phyloP scores from a whole-genome alignment of 2,888 invertebrate genomes.

The Eudemis profundana region DNA sequence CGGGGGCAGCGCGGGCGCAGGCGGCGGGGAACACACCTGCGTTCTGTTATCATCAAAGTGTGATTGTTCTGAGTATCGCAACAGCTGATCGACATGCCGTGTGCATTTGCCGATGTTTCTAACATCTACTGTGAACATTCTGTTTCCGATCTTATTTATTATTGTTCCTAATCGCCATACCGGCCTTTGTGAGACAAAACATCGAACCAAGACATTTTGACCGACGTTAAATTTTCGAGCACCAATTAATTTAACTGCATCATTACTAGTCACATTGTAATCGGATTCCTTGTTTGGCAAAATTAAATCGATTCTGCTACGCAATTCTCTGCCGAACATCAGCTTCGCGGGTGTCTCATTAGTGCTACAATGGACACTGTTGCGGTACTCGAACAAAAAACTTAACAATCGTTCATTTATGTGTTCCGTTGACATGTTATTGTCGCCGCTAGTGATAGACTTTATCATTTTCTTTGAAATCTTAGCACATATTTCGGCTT shows the following conservation, averaged over 20 bases:
- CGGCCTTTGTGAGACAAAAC: not conserved
- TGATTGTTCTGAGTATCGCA: not conserved
- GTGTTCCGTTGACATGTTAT: not conserved
- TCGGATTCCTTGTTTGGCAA: not conserved
- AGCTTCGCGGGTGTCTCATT: not conserved
- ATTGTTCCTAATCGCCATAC: not conserved
- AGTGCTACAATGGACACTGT: conserved; percentile 5
- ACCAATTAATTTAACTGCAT: not conserved
- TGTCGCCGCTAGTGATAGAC: conserved; percentile 3
- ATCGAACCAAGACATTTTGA: not conserved
- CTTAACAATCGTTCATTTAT: conserved; percentile 3
- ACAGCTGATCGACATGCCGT: conserved; percentile 15
- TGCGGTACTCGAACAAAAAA: conserved; percentile 8
- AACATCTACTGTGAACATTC: conserved; percentile 11
- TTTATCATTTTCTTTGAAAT: conserved; percentile 42
- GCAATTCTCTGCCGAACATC: conserved; percentile 5
- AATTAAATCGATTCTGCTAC: conserved; percentile 3
- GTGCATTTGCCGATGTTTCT: not conserved
- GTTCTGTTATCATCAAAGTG: not conserved
- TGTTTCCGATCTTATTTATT: conserved; percentile 1
- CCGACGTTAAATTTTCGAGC: not conserved
- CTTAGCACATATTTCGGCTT: conserved; percentile 36
- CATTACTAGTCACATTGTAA: not conserved
- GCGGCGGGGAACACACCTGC: not conserved
- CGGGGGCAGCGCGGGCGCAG: not conserved